Evolutionary conservation across 92 coral and sea anemone genomes (phyloP).

Genomic region (Micromussa lordhowensis): DNA sequence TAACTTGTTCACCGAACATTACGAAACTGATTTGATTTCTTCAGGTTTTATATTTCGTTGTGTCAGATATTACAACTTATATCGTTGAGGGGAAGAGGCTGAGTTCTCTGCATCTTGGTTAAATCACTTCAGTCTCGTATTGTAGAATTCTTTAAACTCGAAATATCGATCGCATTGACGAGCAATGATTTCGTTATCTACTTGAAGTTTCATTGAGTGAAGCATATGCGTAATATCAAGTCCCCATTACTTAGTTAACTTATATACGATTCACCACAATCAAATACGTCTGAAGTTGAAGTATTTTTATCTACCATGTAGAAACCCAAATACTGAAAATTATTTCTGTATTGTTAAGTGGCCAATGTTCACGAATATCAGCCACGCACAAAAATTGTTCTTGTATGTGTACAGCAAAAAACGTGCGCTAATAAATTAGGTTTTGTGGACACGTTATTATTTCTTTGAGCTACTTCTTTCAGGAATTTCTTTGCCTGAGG

Average conservation of each 20-base stretch:
- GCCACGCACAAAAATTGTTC: not conserved
- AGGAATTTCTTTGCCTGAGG: not conserved
- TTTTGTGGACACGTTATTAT: not conserved
- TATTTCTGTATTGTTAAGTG: slow-evolving; percentile 6
- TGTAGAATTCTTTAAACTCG: not conserved
- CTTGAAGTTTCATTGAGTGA: slow-evolving; percentile 18
- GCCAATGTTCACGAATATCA: not conserved
- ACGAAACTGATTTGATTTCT: not conserved
- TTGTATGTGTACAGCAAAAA: not conserved
- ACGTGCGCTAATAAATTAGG: not conserved
- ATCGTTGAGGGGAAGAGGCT: not conserved
- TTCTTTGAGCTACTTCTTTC: no score
- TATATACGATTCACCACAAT: slow-evolving; percentile 19
- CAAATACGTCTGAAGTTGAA: not conserved
- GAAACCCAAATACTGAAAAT: slow-evolving; percentile 25
- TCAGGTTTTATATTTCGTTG: not conserved
- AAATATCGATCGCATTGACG: slow-evolving; percentile 6
- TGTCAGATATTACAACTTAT: not conserved
- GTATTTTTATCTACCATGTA: slow-evolving; percentile 24
- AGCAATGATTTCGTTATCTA: not conserved
- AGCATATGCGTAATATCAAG: slow-evolving; percentile 8
- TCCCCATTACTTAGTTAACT: not conserved
- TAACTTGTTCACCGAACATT: not conserved
- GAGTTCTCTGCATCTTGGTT: not conserved
- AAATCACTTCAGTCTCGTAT: not conserved